phyloP scores from a whole-genome alignment of 2,888 invertebrate genomes.

The Pinctada fucata region DNA sequence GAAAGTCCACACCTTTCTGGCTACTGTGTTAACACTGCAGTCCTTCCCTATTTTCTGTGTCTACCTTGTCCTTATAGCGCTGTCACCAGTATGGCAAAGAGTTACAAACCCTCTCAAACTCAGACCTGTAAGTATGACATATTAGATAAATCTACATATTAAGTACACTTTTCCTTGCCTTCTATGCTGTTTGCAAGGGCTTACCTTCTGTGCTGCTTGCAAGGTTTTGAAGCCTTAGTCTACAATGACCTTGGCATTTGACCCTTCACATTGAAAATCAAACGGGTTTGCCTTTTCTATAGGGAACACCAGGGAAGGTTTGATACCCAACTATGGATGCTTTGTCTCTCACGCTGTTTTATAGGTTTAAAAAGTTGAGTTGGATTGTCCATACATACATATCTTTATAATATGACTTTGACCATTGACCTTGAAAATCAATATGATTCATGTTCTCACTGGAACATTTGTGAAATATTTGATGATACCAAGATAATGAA shows the following conservation, averaged over 20 bases:
- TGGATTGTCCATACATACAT: too few relatives aligned
- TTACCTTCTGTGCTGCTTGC: too few relatives aligned
- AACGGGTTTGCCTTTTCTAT: not conserved
- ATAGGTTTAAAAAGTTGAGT: too few relatives aligned
- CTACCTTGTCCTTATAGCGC: constrained; percentile 63
- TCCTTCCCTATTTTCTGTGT: constrained; percentile 67
- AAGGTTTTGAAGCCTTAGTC: not conserved
- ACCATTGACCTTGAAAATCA: too few relatives aligned
- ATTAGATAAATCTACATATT: not conserved
- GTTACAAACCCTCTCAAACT: constrained; percentile 60
- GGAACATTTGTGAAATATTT: too few relatives aligned
- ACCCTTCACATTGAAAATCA: not conserved
- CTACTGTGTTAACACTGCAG: constrained; percentile 47
- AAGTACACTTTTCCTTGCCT: not conserved
- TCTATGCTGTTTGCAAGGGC: not conserved
- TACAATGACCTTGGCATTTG: not conserved
- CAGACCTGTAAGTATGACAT: constrained; percentile 58
- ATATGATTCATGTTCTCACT: too few relatives aligned
- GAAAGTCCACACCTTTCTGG: constrained; percentile 35
- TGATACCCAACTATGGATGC: too few relatives aligned
- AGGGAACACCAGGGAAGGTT: not conserved
- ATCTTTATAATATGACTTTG: too few relatives aligned
- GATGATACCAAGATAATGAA: too few relatives aligned
- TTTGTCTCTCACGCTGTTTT: too few relatives aligned
- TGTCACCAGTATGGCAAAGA: constrained; percentile 66